Percentiles rank a stretch among this genome's conserved stretches.
phyloP scores from a whole-genome alignment of 2,888 invertebrate genomes.

The Yponomeuta evonymella region DNA sequence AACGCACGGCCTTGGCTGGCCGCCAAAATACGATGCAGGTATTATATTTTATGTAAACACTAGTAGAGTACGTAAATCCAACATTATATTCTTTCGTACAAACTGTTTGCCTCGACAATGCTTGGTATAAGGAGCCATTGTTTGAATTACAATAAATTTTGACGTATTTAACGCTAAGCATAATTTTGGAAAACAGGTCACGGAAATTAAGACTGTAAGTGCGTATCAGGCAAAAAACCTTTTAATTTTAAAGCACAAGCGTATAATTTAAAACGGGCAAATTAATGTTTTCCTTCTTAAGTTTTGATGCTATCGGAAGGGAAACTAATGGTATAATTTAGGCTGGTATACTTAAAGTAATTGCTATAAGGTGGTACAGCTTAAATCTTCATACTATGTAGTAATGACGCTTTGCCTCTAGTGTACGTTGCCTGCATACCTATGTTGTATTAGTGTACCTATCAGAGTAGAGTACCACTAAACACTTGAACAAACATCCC shows the following conservation, averaged over 20 bases:
- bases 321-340: constrained; percentile 2
- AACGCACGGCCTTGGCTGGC: constrained; percentile 50
- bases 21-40: constrained; percentile 43
- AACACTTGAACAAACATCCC: not conserved
- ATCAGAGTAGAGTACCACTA: not conserved
- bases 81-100: not conserved
- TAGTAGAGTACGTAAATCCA: not conserved
- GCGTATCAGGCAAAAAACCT: not conserved
- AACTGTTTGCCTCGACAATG: not conserved
- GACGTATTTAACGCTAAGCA: not conserved
- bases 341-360: not conserved
- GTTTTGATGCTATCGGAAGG: not conserved
- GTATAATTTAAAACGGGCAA: not conserved
- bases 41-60: constrained; percentile 11
- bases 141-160: not conserved
- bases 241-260: not conserved
- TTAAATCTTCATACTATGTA: not conserved
- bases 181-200: constrained; percentile 1
- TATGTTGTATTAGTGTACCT: not conserved
- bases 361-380: not conserved
- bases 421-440: too few relatives aligned
- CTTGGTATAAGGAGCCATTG: too few relatives aligned
- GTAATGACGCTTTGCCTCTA: too few relatives aligned
- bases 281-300: constrained; percentile 7
- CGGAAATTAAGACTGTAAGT: not conserved